A percentile compares a stretch with the other conserved stretches of the same genome.
phyloP scores from a whole-genome alignment of 2,797 vertebrate species.

The Melanotaenia nigrans region DNA sequence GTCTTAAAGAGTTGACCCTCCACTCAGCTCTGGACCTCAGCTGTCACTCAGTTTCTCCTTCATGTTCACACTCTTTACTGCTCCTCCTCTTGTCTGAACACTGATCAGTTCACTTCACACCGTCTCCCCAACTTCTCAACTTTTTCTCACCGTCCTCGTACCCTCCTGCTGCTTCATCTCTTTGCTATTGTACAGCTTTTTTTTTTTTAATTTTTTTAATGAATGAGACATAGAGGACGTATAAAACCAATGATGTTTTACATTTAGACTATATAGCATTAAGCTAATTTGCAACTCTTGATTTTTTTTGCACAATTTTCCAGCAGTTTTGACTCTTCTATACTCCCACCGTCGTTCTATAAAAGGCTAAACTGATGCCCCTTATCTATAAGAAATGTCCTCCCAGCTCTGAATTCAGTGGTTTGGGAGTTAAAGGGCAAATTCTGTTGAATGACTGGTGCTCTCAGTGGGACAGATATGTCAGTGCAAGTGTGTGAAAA shows the following conservation, averaged over 20 bases:
- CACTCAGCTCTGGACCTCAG: constrained; percentile 38
- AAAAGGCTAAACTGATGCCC: constrained; percentile 14
- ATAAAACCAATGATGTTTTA: too few relatives aligned
- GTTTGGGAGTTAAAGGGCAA: constrained; percentile 39
- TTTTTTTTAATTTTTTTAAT: too few relatives aligned
- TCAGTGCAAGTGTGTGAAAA: not conserved
- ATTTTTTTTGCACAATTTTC: not conserved
- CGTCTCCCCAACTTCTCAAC: not conserved
- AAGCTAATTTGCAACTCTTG: not conserved
- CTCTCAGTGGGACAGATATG: constrained; percentile 16
- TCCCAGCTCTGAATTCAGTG: constrained; percentile 15
- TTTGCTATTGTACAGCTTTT: not conserved
- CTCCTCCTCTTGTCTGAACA: not conserved
- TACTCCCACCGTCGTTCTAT: constrained; percentile 8
- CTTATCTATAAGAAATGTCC: constrained; percentile 33
- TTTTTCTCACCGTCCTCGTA: not conserved
- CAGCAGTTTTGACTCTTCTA: not conserved
- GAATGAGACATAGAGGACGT: too few relatives aligned
- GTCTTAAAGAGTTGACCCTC: constrained; percentile 57
- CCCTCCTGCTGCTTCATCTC: constrained; percentile 11
- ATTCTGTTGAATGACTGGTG: constrained; percentile 25
- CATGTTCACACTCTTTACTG: rapidly evolving
- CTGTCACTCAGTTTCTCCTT: constrained; percentile 38
- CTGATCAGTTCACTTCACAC: constrained; percentile 1
- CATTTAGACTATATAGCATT: too few relatives aligned